These are phyloP conservation scores for Tuberolachnus salignus DNA, from an alignment of 2,888 invertebrate genomes.

Conservation along the genomic window DNA sequence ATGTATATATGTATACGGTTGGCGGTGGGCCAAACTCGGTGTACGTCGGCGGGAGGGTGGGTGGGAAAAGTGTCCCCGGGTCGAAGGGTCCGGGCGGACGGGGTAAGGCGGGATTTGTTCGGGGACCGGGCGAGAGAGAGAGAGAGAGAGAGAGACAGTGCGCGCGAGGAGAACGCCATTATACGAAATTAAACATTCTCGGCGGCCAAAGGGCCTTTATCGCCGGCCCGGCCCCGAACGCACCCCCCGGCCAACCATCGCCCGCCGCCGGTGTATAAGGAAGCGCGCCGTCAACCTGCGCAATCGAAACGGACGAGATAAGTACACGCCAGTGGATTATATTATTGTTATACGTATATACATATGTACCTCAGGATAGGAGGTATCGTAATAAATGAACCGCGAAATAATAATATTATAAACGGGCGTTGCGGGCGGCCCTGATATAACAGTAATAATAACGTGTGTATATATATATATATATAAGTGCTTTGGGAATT, in stretches of 20 bases:
- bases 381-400: slow-evolving; percentile 53
- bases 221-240: not conserved
- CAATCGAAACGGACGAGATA: slow-evolving; percentile 53
- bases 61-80: not conserved
- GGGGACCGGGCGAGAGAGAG: not conserved
- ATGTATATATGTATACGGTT: slow-evolving; percentile 11
- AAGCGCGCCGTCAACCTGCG: slow-evolving; percentile 41
- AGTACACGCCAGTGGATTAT: slow-evolving; percentile 53
- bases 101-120: slow-evolving; percentile 38
- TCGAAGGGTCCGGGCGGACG: too few relatives aligned
- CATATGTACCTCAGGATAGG: too few relatives aligned
- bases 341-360: too few relatives aligned
- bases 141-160: not conserved
- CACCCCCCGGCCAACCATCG: not conserved
- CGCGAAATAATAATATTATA: slow-evolving; percentile 52
- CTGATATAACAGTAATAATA: too few relatives aligned
- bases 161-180: slow-evolving; percentile 32
- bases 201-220: slow-evolving; percentile 51
- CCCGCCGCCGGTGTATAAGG: not conserved
- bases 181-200: slow-evolving; percentile 56
- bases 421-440: slow-evolving; percentile 26
- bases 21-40: slow-evolving; percentile 32
- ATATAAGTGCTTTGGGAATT: slow-evolving; percentile 28
- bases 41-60: not conserved
- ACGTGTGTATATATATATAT: not conserved